Percentiles rank a stretch among this genome's conserved stretches.
Evolutionary conservation across 1,140 invertebrate genomes (phyloP).

Genomic region (Schlechtendalia chinensis): DNA sequence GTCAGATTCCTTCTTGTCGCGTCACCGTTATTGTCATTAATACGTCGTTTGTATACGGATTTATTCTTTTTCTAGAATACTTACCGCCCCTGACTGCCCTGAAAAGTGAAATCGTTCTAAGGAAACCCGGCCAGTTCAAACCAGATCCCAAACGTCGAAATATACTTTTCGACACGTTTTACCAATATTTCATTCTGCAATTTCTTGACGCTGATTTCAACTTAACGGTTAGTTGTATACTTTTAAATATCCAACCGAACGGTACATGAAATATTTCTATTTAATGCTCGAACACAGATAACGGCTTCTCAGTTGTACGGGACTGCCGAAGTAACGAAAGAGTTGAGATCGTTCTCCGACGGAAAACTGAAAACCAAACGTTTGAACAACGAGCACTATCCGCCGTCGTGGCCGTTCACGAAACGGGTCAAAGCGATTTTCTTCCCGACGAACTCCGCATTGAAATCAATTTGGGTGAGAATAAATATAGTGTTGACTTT

Average conservation of each 20-base stretch:
- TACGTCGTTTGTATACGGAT: no score
- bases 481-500: not conserved
- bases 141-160: not conserved
- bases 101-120: not conserved
- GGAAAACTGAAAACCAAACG: no score
- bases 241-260: no score
- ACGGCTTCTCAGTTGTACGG: constrained; percentile 11
- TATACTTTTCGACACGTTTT: not conserved
- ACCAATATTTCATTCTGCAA: constrained; percentile 16
- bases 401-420: no score
- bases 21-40: no score
- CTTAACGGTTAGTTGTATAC: not conserved
- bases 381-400: no score
- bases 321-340: not conserved
- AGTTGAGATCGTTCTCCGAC: no score
- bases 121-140: not conserved
- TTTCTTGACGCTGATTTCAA: not conserved
- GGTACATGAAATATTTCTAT: not conserved
- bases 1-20: no score
- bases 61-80: not conserved
- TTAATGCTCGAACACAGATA: not conserved
- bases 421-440: no score
- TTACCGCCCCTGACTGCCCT: not conserved
- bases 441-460: no score
- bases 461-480: not conserved